Evolutionary conservation across 2,888 invertebrate genomes (phyloP), one percentile per base, ranked within the genome.

Genomic region (Yponomeuta plumbellus): DNA sequence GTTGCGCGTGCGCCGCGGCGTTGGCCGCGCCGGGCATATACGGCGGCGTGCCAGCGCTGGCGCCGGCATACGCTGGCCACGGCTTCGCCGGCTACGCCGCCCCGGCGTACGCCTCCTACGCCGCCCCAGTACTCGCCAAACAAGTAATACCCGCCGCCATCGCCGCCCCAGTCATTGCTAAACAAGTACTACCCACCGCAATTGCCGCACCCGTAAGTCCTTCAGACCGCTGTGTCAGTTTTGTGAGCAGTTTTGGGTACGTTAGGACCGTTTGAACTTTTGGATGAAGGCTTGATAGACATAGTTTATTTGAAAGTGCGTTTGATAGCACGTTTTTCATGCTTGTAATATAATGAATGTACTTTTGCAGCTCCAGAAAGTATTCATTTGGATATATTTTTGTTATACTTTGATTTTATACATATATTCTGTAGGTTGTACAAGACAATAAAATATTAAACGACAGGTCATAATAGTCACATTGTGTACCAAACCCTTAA

Each of bases 1-100:
- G 83, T 75, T 86, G 86, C 75, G 87, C 82, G 82, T 85, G 85
- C 75, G 86, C 82, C 66, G 77, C 76, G 73, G 86, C 77, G 73
- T 71, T 76, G 70, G 86, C 84, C 20, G 85, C 82, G 72, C 84
- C 85, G n/a, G 85, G 80, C 21, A 68, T 81, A 68, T 73, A 77
- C 69, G 83, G 76, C 72, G 75, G 78, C 34, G n/a, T 69, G 72
- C 77, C 66, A 13, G 67, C 68, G 21, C 64, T 22, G 34, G 67
- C 66, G 34, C 66, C 66, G 8, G 44, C 44, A 13, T 59, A 65
- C 59, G 68, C 66, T 2, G 70, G 71, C 10, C 74, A 71, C 39
- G 66, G 67, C 17, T 62, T 67, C 66, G 63, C 63, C 39, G 66
- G 67, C 17, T 62, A 67, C 66, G 63, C 63, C 3, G 26, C 58